phyloP scores from a whole-genome alignment of 2,113 vertebrate species.

The Tetrax tetrax region DNA sequence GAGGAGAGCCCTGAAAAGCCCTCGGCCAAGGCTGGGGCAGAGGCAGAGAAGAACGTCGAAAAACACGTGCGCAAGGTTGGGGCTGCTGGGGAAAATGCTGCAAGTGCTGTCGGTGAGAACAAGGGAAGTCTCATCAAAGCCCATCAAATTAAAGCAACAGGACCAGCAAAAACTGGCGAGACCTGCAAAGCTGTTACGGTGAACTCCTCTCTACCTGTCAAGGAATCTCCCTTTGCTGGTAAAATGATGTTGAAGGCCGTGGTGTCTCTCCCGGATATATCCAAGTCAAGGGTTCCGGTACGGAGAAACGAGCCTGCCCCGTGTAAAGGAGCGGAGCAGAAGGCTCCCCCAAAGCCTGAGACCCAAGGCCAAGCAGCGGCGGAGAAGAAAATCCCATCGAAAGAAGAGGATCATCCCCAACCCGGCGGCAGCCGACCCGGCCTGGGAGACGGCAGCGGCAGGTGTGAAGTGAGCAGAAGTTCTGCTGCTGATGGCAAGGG shows the following conservation, averaged over 20 bases:
- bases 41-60: slow-evolving; percentile 7
- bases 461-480: slow-evolving; percentile 12
- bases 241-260: slow-evolving; percentile 35
- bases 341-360: background rate
- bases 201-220: background rate
- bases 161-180: background rate
- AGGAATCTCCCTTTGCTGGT: background rate
- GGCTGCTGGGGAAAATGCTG: background rate
- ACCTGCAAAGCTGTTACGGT: background rate
- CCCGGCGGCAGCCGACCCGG: background rate
- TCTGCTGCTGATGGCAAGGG: slow-evolving; percentile 2
- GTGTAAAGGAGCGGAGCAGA: slow-evolving; percentile 59
- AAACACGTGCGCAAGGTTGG: background rate
- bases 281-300: slow-evolving; percentile 15
- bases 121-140: background rate
- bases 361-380: background rate
- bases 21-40: background rate
- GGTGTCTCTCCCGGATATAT: slow-evolving; percentile 34
- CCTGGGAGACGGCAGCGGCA: slow-evolving; percentile 42
- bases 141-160: slow-evolving; percentile 19
- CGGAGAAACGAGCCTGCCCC: background rate
- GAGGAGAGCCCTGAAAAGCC: slow-evolving; percentile 19
- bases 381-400: slow-evolving; percentile 45
- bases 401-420: background rate
- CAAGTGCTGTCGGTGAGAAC: background rate